phyloP scores from a whole-genome alignment of 2,888 invertebrate genomes.

The Cremastobaeus sp. region DNA sequence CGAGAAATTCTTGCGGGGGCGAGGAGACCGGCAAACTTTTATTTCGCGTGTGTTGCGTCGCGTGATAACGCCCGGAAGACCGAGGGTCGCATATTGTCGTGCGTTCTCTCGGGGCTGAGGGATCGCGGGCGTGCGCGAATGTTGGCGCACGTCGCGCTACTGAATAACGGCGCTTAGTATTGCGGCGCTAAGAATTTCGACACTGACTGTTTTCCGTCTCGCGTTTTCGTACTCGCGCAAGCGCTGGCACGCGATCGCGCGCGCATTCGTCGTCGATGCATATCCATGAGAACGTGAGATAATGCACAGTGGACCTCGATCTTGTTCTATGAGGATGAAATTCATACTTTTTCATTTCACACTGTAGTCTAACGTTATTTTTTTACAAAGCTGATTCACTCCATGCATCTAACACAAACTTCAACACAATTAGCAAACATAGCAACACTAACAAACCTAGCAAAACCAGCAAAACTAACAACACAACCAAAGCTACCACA shows the following conservation, averaged over 20 bases:
- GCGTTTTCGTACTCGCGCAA: slow-evolving; percentile 64
- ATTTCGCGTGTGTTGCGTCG: slow-evolving; percentile 11
- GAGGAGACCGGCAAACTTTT: not conserved
- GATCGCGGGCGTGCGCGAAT: slow-evolving; percentile 71
- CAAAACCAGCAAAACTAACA: too few species aligned
- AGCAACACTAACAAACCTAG: too few species aligned
- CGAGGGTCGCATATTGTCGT: slow-evolving; percentile 37
- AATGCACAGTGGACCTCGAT: slow-evolving; percentile 38
- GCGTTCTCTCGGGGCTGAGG: slow-evolving; percentile 10
- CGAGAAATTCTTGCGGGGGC: not conserved
- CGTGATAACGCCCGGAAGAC: slow-evolving; percentile 7
- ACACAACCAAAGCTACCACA: too few species aligned
- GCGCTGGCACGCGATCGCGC: slow-evolving; percentile 57
- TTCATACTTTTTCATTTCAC: too few species aligned
- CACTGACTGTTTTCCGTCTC: slow-evolving; percentile 33
- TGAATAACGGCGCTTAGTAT: slow-evolving; percentile 72
- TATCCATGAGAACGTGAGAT: slow-evolving; percentile 35
- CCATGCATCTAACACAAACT: too few species aligned
- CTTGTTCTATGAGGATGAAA: too few species aligned
- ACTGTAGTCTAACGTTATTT: too few species aligned
- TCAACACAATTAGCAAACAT: too few species aligned
- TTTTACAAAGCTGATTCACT: too few species aligned
- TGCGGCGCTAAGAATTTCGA: slow-evolving; percentile 64
- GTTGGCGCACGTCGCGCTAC: slow-evolving; percentile 78
- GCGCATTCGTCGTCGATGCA: slow-evolving; percentile 14